A percentile compares a stretch with the other conserved stretches of the same genome.
Conservation (phyloP, 2,113 vertebrate species). For the Catharus bicknelli region DNA sequence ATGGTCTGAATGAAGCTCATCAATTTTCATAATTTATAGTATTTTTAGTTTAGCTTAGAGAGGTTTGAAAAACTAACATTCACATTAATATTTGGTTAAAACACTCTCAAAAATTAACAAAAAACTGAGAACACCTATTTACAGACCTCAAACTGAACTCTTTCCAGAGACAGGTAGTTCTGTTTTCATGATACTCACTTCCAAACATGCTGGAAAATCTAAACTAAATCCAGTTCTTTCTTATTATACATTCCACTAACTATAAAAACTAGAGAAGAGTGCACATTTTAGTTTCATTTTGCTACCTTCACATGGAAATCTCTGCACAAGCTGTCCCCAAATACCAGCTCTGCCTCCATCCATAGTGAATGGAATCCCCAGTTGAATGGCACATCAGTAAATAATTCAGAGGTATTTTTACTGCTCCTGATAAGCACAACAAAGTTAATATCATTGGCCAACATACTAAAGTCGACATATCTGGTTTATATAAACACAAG, state of each 20-base stretch:
- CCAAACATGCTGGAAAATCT: background rate
- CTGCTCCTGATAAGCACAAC: constrained; percentile 4
- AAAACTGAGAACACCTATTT: background rate
- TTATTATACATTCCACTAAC: background rate
- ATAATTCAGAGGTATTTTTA: background rate
- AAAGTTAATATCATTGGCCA: background rate
- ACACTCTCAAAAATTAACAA: background rate
- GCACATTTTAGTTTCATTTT: background rate
- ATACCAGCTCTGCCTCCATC: background rate
- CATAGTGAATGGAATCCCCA: background rate
- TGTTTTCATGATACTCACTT: background rate
- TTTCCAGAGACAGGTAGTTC: background rate
- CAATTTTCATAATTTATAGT: background rate
- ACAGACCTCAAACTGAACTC: background rate
- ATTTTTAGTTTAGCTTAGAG: background rate
- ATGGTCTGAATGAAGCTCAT: background rate
- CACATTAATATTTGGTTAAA: background rate
- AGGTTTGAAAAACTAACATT: background rate
- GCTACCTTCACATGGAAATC: background rate
- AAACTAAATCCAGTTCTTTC: background rate
- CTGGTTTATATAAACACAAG: constrained; percentile 12
- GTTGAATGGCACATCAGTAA: background rate
- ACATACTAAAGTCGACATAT: background rate
- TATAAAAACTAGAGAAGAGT: background rate
- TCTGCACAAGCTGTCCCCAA: background rate